Conservation (phyloP, 2,797 vertebrate genomes). For the Halcyon badia region DNA sequence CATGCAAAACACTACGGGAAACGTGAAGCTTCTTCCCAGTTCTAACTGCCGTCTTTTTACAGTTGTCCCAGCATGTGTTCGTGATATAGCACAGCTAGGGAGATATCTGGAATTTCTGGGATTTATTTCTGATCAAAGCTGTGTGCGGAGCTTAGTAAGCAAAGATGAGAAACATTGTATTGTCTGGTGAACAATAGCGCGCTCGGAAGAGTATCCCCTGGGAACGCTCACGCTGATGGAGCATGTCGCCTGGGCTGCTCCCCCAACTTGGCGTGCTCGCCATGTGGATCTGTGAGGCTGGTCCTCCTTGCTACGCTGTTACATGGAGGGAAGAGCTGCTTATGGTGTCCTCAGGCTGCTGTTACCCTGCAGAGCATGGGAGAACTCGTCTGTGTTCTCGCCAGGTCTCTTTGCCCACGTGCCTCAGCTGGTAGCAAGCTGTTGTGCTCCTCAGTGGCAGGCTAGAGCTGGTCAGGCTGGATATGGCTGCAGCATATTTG, state of each 20-base stretch:
- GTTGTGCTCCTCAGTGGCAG: fast-evolving
- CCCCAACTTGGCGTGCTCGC: fast-evolving
- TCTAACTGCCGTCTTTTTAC: not conserved
- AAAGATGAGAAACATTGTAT: not conserved
- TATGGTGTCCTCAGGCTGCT: not conserved
- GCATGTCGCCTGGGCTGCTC: not conserved
- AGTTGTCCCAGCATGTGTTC: conserved; percentile 15
- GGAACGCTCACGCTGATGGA: fast-evolving
- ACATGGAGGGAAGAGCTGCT: not conserved
- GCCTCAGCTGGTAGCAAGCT: not conserved
- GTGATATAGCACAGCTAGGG: not conserved
- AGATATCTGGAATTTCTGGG: conserved; percentile 48
- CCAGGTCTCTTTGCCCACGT: fast-evolving
- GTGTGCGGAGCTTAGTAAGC: not conserved
- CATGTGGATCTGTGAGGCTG: not conserved
- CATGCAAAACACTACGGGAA: not conserved
- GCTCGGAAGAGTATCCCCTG: fast-evolving
- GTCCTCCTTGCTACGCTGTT: fast-evolving
- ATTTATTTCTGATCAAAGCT: conserved; percentile 58
- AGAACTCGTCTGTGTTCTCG: fast-evolving
- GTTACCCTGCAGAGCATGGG: fast-evolving
- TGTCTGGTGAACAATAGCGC: not conserved
- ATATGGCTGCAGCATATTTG: not conserved
- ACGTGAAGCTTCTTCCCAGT: not conserved
- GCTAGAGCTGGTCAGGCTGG: not conserved